These are phyloP conservation scores for Xylocampa areola DNA, from an alignment of 2,888 invertebrate species.

Conservation along the genomic window DNA sequence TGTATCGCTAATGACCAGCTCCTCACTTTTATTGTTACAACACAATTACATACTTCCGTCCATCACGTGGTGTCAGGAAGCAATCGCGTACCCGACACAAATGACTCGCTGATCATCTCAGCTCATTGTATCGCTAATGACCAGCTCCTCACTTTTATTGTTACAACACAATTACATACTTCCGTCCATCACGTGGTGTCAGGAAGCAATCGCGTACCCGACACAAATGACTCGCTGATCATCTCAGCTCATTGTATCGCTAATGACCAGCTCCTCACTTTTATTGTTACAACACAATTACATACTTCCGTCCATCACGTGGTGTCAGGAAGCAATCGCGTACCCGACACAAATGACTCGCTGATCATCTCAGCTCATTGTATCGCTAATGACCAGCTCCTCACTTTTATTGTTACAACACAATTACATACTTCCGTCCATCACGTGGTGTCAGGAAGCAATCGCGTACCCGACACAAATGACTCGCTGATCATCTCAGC, in stretches of 20 bases:
- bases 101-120: slow-evolving; percentile 28
- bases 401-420: too few species aligned
- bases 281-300: too few species aligned
- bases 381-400: slow-evolving; percentile 21
- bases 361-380: slow-evolving; percentile 26
- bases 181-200: slow-evolving; percentile 27
- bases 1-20: slow-evolving; percentile 22
- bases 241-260: slow-evolving; percentile 17
- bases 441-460: slow-evolving; percentile 37
- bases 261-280: slow-evolving; percentile 27
- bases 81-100: slow-evolving; percentile 23
- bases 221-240: slow-evolving; percentile 27
- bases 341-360: slow-evolving; percentile 16
- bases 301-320: slow-evolving; percentile 20
- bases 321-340: slow-evolving; percentile 40
- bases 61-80: slow-evolving; percentile 33
- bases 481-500: slow-evolving; percentile 27
- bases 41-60: slow-evolving; percentile 26
- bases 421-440: slow-evolving; percentile 24
- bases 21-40: too few species aligned
- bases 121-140: slow-evolving; percentile 23
- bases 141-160: too few species aligned
- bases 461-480: slow-evolving; percentile 20
- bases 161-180: slow-evolving; percentile 16
- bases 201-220: slow-evolving; percentile 36